These are phyloP conservation scores for Pelecanoides urinatrix DNA, from an alignment of 2,113 vertebrate genomes.

Conservation along the genomic window DNA sequence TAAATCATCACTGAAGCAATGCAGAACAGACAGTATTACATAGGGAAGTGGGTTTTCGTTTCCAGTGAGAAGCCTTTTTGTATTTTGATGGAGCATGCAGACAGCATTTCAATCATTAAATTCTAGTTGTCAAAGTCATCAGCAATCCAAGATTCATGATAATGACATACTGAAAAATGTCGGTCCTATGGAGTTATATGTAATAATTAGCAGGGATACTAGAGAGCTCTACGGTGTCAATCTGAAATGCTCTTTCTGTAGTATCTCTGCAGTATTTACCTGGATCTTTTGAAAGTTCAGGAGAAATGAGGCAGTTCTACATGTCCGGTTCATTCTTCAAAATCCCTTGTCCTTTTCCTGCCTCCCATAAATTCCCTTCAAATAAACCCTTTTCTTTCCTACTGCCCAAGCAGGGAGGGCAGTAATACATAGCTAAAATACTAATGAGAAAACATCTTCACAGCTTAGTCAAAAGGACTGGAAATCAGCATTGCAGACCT, in stretches of 20 bases:
- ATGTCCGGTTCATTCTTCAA: not conserved
- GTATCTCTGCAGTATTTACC: not conserved
- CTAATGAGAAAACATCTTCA: not conserved
- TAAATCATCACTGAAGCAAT: not conserved
- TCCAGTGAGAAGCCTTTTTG: not conserved
- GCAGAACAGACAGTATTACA: not conserved
- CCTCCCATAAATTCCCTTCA: not conserved
- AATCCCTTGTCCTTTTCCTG: not conserved
- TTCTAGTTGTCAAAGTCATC: not conserved
- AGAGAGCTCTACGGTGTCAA: not conserved
- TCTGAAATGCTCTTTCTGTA: not conserved
- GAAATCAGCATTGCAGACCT: not conserved
- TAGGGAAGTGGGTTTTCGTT: not conserved
- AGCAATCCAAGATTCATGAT: not conserved
- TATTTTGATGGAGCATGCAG: not conserved
- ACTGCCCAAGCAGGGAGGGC: not conserved
- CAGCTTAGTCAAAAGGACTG: not conserved
- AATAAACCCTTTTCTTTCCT: not conserved
- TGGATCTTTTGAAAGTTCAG: not conserved
- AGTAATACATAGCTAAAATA: not conserved
- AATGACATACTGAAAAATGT: not conserved
- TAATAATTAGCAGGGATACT: not conserved
- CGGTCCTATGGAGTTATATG: not conserved
- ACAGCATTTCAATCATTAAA: constrained; percentile 10
- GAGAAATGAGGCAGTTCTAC: not conserved